Evolutionary conservation across 2,797 vertebrate genomes (phyloP), one percentile per base, ranked within the genome.

Genomic region (Eutrigla gurnardus): DNA sequence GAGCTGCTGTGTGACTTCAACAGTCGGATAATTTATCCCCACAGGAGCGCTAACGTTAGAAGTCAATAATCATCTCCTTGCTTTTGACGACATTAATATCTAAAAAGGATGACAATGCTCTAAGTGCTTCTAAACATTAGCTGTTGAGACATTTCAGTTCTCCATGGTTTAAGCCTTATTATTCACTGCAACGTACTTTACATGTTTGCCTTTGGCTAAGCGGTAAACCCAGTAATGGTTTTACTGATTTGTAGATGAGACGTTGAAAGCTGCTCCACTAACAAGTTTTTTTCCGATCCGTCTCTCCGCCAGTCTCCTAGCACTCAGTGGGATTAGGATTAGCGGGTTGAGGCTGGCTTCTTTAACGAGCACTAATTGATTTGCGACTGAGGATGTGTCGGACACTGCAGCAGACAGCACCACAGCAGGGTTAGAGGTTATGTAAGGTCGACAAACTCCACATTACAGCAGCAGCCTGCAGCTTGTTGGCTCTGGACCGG

Each of bases 331-430:
- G 92, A 92, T 93, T 92, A 92, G 90, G 92, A 93, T 94, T 90
- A 92, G 75, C 0, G 12, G 54, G 62, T 46, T 55, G 67, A 82
- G 68, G 11, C 63, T 14, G 88, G 39, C 77, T 35, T 64, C 81
- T 94, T 94, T 94, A 94, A 94, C 78, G 14, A 92, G 74, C 47
- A 35, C 69, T 93, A 93, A 94, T 92, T 93, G 88, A 93, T 92
- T 85, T 76, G 80, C 50, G 64, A 77, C 39, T 67, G 61, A 80
- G 73, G 74, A 71, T 74, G 73, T 81, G 73, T 76, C n/a, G 43
- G 65, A 80, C 69, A n/a, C 49, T 43, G 66, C 59, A 49, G 49
- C 82, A 40, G 74, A 76, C 65, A 7, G 70, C 46, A 36, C 12
- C 53, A 69, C 58, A 59, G 72, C 66, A 49, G 46, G 47, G 18